phyloP scores from a whole-genome alignment of 2,113 vertebrate genomes.

The Platysternon megacephalum region DNA sequence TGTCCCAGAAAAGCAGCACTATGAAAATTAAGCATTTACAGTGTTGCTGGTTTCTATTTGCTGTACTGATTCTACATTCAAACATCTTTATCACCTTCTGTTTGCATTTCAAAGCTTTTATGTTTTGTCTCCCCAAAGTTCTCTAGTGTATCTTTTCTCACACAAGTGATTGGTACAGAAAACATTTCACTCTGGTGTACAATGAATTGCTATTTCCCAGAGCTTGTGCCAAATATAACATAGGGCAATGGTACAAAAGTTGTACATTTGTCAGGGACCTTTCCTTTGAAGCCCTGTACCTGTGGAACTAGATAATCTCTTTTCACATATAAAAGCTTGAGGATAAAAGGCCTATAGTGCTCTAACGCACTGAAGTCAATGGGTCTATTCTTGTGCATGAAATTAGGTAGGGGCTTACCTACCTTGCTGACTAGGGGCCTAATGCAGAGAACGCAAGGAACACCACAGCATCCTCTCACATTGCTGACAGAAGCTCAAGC shows the following conservation, averaged over 20 bases:
- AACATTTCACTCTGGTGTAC: neutral
- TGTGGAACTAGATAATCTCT: accelerated
- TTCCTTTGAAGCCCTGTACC: accelerated
- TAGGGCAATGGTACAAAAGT: accelerated
- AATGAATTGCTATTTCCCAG: neutral
- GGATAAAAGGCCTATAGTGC: accelerated
- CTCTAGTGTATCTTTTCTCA: neutral
- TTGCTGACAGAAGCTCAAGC: neutral
- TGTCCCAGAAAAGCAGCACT: neutral
- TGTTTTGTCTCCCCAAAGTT: neutral
- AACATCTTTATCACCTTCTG: neutral
- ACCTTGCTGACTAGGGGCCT: neutral
- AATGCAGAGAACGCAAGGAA: neutral
- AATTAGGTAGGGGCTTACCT: neutral
- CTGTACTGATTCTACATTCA: accelerated
- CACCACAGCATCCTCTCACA: neutral
- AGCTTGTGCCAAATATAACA: neutral
- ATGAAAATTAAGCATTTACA: neutral
- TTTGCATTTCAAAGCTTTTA: neutral
- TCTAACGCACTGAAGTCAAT: neutral
- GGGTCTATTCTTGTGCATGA: neutral
- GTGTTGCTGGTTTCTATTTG: neutral
- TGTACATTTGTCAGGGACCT: accelerated
- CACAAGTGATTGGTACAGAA: neutral
- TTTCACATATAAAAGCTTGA: neutral